Conservation (phyloP, 2,113 vertebrate species). For the Accipiter cooperii region DNA sequence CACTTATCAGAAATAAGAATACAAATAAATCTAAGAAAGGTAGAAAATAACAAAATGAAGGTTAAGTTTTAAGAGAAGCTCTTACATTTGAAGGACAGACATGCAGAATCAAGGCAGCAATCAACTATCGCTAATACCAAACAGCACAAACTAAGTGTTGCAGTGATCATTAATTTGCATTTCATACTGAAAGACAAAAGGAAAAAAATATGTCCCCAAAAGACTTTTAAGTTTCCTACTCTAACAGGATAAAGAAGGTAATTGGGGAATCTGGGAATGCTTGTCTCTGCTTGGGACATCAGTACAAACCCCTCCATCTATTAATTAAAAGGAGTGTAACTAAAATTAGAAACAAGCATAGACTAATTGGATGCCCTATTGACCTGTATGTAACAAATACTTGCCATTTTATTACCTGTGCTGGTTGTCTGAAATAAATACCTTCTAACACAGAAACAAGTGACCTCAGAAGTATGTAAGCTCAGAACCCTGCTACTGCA, state of each 20-base stretch:
- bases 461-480: background rate
- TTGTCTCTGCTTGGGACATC: background rate
- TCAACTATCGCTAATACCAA: background rate
- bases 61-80: background rate
- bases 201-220: background rate
- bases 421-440: background rate
- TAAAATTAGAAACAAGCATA: background rate
- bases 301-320: background rate
- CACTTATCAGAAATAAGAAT: background rate
- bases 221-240: background rate
- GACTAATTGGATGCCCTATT: background rate
- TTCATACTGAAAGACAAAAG: background rate
- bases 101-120: background rate
- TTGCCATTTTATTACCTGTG: background rate
- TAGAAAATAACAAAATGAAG: background rate
- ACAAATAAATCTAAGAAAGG: background rate
- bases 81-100: background rate
- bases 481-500: background rate
- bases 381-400: background rate
- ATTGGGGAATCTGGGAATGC: background rate
- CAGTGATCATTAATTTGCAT: background rate
- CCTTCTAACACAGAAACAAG: background rate
- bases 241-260: background rate
- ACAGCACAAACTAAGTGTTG: background rate
- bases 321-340: background rate